phyloP scores from a whole-genome alignment of 2,113 vertebrate genomes.

The Athene noctua region DNA sequence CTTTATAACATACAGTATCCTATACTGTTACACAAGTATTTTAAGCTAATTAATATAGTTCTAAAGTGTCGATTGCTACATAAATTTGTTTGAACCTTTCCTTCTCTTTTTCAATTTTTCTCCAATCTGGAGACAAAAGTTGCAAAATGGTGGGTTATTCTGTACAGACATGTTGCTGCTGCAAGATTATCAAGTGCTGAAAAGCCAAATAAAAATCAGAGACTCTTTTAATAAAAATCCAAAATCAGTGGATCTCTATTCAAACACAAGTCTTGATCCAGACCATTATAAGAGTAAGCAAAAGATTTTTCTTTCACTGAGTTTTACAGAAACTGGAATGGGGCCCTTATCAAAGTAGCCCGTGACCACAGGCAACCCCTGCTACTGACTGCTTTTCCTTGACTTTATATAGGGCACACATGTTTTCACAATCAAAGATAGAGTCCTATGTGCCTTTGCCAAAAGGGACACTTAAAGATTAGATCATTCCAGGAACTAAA shows the following conservation, averaged over 20 bases:
- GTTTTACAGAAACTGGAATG: not conserved
- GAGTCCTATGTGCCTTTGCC: not conserved
- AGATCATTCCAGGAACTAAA: not conserved
- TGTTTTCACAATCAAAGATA: not conserved
- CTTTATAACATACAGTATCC: not conserved
- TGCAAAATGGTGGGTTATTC: not conserved
- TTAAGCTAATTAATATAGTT: not conserved
- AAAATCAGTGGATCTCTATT: not conserved
- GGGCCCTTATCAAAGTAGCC: not conserved
- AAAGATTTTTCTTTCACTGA: not conserved
- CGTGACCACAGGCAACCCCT: not conserved
- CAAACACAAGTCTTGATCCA: not conserved
- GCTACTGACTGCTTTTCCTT: not conserved
- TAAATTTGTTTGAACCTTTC: not conserved
- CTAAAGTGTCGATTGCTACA: not conserved
- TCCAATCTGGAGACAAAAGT: not conserved
- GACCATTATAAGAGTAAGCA: not conserved
- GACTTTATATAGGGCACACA: not conserved
- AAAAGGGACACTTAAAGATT: not conserved
- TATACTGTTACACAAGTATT: not conserved
- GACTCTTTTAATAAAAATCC: not conserved
- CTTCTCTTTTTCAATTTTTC: not conserved
- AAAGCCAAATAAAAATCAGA: not conserved
- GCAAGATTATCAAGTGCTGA: not conserved
- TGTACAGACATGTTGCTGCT: not conserved